Evolutionary conservation across 1,140 invertebrate genomes (phyloP), one percentile per base, ranked within the genome.

Genomic region (Papilio xuthus): DNA sequence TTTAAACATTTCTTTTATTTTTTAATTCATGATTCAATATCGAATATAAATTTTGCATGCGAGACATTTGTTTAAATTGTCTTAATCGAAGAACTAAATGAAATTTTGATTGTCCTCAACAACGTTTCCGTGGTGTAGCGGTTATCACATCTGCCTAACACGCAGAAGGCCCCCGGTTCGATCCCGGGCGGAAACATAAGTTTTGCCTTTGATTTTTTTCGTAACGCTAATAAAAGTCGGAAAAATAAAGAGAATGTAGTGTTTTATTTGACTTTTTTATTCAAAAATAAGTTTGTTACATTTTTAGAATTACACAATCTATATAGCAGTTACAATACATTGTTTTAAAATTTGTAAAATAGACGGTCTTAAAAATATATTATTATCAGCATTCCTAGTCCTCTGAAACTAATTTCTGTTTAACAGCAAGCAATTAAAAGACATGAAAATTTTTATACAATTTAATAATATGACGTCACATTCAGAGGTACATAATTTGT

Each of bases 101-200:
- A 20, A 53, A 47, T 23, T 78, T 60, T 63, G 0, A 9, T 0
- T 3, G 3, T 4, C 1, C 1, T 0, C 10, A 2, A 4, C 20
- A 72, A 20, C 70, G 85, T 86, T 86, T 86, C 85, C 83, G 85
- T 86, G 83, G 85, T 86, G 85, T 86, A 86, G 85, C 85, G 85
- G 85, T 86, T 86, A 86, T 86, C 85, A 86, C 85, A 86, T 86
- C 85, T 86, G 85, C 85, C 83, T 86, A 85, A 86, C 85, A 86
- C 85, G 85, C 85, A 86, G 85, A 86, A 86, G 85, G 83, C 80
- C 74, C 85, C 85, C 85, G 85, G 84, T 86, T 86, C 85, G 85
- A 86, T 86, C 85, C 83, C 85, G 84, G 84, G 84, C 83, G 84
- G 82, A 84, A 87, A 87, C 84, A 85, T 80, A 79, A 0, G 78